Evolutionary conservation across 2,113 vertebrate species (phyloP), one percentile per base, ranked within the genome.

Genomic region (Puntigrus tetrazona): DNA sequence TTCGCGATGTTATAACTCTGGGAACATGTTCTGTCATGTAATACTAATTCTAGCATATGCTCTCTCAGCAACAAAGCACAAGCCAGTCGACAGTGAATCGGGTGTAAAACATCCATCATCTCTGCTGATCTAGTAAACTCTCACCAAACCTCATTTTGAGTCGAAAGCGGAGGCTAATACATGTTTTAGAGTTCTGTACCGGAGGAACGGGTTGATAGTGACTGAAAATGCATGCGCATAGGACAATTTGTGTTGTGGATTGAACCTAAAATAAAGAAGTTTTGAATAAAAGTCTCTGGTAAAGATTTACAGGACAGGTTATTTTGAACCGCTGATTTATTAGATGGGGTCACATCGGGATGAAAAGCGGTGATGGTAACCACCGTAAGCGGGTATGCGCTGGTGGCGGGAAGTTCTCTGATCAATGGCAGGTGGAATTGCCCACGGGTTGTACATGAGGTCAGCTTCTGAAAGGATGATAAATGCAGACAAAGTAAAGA

Each of bases 381-480:
- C 55, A 38, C 41, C n/a, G 9, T 10, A 78, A 29, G 57, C 76
- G 72, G 14, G 38, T 8, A 29, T 63, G 81, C 75, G 81, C 50
- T 31, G 55, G 72, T 38, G 18, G 18, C 38, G 1, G 45, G 20
- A 78, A 25, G 67, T 50, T 75, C 55, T 80, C 29, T 86, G 25
- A 73, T 80, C 55, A 84, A 43, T 52, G n/a, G 57, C 47, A 50
- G 25, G 55, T 36, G 18, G 73, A 27, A 38, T 34, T 76, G 82
- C 34, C 65, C 55, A 63, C 3, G 82, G 77, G 43, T 55, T 75
- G 57, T 81, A 36, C 59, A 31, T 59, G 59, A 65, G 59, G 36
- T 69, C 55, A 75, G 67, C 43, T 81, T 75, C 82, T 81, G 75
- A 84, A 80, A 80, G 67, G 67, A 82, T 55, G 77, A 84, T 83